These are phyloP conservation scores for Micrasema minimum DNA, from an alignment of 1,140 invertebrate species.

Conservation along the genomic window DNA sequence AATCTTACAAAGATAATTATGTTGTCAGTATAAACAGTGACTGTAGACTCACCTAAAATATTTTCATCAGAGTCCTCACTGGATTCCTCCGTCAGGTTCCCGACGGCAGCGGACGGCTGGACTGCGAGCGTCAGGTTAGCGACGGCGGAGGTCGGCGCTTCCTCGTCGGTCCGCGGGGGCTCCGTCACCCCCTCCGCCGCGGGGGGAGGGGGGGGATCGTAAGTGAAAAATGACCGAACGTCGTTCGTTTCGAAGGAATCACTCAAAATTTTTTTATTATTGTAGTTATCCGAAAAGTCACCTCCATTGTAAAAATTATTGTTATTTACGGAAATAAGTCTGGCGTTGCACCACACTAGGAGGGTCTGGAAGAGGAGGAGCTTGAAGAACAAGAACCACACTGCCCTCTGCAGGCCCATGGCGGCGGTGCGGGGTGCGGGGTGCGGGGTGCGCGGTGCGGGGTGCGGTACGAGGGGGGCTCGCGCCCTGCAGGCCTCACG, in stretches of 20 bases:
- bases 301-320: slow-evolving; percentile 29
- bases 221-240: slow-evolving; percentile 1
- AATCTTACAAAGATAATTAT: too few species aligned
- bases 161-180: background rate
- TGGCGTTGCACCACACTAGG: slow-evolving; percentile 25
- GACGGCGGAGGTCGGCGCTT: background rate
- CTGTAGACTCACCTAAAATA: slow-evolving; percentile 6
- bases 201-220: background rate
- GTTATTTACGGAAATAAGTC: slow-evolving; percentile 21
- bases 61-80: background rate
- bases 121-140: background rate
- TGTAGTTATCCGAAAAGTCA: slow-evolving; percentile 17
- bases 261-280: slow-evolving; percentile 7
- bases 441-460: too few species aligned
- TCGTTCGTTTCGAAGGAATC: slow-evolving; percentile 21
- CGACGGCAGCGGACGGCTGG: background rate
- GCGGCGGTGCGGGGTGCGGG: background rate
- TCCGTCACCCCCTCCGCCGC: background rate
- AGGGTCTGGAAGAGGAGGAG: slow-evolving; percentile 24
- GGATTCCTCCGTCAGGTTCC: background rate
- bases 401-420: slow-evolving; percentile 11
- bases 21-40: too few species aligned
- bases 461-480: too few species aligned
- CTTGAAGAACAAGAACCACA: slow-evolving; percentile 30
- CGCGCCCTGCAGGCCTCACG: background rate